Conservation (phyloP, 2,888 invertebrate species). For the Epistrophe grossulariae region DNA sequence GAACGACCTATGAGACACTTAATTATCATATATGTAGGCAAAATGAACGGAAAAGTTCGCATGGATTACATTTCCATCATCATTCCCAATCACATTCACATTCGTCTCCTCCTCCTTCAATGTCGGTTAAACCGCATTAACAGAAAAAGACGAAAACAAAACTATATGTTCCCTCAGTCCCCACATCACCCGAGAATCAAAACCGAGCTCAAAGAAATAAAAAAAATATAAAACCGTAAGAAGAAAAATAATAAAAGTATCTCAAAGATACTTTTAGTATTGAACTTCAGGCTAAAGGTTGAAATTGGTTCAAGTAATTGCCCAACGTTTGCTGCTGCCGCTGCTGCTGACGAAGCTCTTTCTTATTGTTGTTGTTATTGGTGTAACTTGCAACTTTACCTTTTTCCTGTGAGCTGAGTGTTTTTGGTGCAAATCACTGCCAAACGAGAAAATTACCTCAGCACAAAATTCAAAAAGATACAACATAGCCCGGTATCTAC, state of each 20-base stretch:
- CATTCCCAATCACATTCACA: conserved; percentile 57
- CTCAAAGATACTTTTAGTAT: conserved; percentile 79
- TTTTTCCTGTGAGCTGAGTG: conserved; percentile 17
- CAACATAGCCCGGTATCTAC: not conserved
- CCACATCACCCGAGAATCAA: conserved; percentile 30
- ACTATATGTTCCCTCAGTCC: not conserved
- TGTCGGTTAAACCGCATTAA: conserved; percentile 62
- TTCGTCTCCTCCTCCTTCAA: conserved; percentile 47
- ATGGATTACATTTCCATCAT: conserved; percentile 66
- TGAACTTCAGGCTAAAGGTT: conserved; percentile 84
- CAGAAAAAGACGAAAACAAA: conserved; percentile 8
- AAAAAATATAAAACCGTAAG: conserved; percentile 30
- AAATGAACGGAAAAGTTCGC: conserved; percentile 73
- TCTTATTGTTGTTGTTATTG: conserved; percentile 15
- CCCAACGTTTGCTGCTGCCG: conserved; percentile 72
- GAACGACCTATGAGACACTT: not conserved
- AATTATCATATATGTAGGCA: conserved; percentile 11
- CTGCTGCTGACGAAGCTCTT: conserved; percentile 17
- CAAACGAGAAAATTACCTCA: conserved; percentile 70
- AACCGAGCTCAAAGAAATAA: conserved; percentile 24
- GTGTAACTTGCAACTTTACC: conserved; percentile 19
- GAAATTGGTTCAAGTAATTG: conserved; percentile 84
- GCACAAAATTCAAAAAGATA: conserved; percentile 58
- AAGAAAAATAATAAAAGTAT: conserved; percentile 39
- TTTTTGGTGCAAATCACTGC: conserved; percentile 71